Conservation (phyloP, 2,888 invertebrate genomes). For the Helicoverpa assulta region DNA sequence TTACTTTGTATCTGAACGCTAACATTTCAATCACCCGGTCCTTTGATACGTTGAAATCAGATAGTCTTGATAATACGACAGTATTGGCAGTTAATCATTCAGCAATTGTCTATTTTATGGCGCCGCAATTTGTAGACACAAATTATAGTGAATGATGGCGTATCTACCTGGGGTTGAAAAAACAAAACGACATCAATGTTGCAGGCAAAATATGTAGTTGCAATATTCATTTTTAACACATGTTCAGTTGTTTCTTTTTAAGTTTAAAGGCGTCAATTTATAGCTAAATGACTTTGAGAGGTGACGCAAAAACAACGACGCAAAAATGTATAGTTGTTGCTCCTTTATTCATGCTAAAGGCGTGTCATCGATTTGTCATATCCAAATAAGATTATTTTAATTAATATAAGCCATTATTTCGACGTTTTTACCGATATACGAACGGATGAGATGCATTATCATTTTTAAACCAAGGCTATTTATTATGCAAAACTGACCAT, state of each 20-base stretch:
- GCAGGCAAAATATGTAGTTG: background rate
- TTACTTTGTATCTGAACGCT: conserved; percentile 39
- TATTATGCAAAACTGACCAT: background rate
- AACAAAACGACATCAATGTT: background rate
- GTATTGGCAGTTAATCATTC: conserved; percentile 2
- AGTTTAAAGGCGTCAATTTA: conserved; percentile 9
- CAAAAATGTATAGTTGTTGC: background rate
- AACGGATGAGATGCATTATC: background rate
- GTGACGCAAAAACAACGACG: background rate
- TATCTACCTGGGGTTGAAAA: background rate
- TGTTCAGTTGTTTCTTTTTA: background rate
- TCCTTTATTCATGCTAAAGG: background rate
- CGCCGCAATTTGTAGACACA: conserved; percentile 35
- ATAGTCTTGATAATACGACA: conserved; percentile 3
- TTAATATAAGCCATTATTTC: conserved; percentile 24
- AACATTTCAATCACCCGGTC: conserved; percentile 27
- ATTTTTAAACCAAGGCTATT: conserved; percentile 6
- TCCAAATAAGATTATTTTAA: conserved; percentile 8
- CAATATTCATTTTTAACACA: background rate
- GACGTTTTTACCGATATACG: conserved; percentile 3
- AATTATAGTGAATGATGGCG: background rate
- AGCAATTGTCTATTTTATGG: conserved; percentile 7
- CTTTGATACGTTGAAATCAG: conserved; percentile 22
- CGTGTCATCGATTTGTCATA: conserved; percentile 2
- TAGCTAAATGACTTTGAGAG: background rate